Conservation (phyloP, 2,888 invertebrate species). For the Campoletis raptor region DNA sequence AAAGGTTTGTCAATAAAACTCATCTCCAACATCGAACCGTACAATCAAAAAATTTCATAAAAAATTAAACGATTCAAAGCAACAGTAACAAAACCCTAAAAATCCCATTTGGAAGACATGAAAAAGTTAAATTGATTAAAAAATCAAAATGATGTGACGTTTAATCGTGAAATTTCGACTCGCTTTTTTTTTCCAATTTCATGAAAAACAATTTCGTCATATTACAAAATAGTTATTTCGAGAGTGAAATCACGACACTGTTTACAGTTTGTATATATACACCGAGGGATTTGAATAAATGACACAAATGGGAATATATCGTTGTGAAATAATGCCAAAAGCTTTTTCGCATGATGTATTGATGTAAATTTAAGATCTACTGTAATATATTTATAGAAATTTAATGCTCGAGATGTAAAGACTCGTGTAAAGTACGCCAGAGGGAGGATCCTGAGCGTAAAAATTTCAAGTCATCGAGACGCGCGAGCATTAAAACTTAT, state of each 20-base stretch:
- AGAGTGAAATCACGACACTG: neutral
- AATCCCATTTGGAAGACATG: neutral
- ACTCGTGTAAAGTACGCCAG: slow-evolving; percentile 11
- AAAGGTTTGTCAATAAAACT: neutral
- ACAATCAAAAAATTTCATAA: neutral
- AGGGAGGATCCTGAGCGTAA: slow-evolving; percentile 49
- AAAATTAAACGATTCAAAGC: neutral
- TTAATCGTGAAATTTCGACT: neutral
- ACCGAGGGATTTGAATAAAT: slow-evolving; percentile 31
- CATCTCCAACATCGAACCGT: neutral
- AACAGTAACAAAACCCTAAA: neutral
- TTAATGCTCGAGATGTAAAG: slow-evolving; percentile 4
- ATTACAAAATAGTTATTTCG: neutral
- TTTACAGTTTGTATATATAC: neutral
- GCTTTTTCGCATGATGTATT: slow-evolving; percentile 9
- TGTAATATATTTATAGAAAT: neutral
- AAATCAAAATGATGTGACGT: neutral
- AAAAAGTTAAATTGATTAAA: neutral
- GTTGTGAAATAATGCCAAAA: slow-evolving; percentile 23
- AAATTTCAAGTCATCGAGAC: slow-evolving; percentile 63
- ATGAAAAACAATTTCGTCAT: neutral
- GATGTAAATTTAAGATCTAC: neutral
- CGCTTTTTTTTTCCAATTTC: neutral
- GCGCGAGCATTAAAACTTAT: slow-evolving; percentile 50
- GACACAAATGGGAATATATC: slow-evolving; percentile 38